Evolutionary conservation across 1,140 invertebrate genomes (phyloP), one percentile per base, ranked within the genome.

Genomic region (Aphaenogaster ashmeadi): DNA sequence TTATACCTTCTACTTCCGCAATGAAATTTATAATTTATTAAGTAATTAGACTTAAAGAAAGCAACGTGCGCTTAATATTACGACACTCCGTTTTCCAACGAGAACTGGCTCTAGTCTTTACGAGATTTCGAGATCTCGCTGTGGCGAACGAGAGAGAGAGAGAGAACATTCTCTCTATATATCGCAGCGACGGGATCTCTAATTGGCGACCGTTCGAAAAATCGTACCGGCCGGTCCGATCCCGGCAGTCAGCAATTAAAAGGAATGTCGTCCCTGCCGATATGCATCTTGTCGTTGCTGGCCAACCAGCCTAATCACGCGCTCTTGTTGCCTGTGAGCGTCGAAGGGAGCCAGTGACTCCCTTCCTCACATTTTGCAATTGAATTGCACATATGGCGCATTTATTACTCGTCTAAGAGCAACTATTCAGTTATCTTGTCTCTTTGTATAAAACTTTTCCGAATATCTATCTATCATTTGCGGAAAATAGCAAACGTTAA

Each of bases 231-330:
- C 36, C 64, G 79, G 15, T 58, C 38, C 79, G 66, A 58, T 71
- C 64, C 79, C 52, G 79, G 66, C 50, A 81, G 64, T 71, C 52
- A 36, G 79, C 79, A 81, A 81, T 81, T 81, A 81, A 67, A 81
- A 81, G 79, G 79, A 81, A 81, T 81, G 79, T 81, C 79, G 79
- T 81, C 64, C 47, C 52, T 6, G 18, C 15, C 9, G 79, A 81
- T 81, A 81, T 71, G 64, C 64, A 81, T 81, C 79, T 81, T 67
- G 64, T 80, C 77, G 60, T 67, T 66, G 18, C n/a, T 69, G n/a
- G 47, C 41, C 62, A 21, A 38, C 36, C 78, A 69, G 52, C 62
- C 78, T 69, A 81, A 81, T 81, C 62, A 47, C 44, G 78, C 47
- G 64, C n/a, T 81, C 79, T 71, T 71, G 64, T 81, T 33, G 64